These are phyloP conservation scores for Urocolius indicus DNA, from an alignment of 2,113 vertebrate genomes.

Conservation along the genomic window DNA sequence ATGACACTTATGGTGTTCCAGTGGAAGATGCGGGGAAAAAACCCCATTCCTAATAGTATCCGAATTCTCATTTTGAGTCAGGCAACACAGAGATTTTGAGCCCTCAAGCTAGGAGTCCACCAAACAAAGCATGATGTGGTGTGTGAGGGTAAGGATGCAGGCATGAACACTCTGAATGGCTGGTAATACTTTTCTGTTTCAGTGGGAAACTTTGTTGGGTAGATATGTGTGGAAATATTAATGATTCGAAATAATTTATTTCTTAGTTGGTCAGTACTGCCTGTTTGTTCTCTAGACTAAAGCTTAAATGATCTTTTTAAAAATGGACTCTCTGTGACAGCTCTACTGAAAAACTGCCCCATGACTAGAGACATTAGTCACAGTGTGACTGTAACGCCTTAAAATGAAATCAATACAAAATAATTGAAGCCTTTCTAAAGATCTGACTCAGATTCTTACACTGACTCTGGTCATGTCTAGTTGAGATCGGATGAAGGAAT, in stretches of 20 bases:
- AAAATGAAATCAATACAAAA: conserved; percentile 39
- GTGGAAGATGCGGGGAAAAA: not conserved
- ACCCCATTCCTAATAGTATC: not conserved
- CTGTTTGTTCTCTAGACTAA: not conserved
- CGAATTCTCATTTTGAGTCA: not conserved
- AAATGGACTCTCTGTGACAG: conserved; percentile 5
- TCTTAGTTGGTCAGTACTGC: not conserved
- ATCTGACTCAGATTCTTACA: conserved; percentile 12
- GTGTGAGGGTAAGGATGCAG: not conserved
- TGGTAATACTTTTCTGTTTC: not conserved
- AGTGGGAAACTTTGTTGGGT: not conserved
- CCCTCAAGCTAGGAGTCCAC: not conserved
- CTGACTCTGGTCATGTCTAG: not conserved
- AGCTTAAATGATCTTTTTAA: not conserved
- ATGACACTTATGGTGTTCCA: not conserved
- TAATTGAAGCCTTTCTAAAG: conserved; percentile 46
- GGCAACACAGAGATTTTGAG: not conserved
- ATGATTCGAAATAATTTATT: too few relatives aligned
- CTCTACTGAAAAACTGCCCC: not conserved
- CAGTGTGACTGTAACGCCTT: not conserved
- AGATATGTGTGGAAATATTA: not conserved
- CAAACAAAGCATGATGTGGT: not conserved
- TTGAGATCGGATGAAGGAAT: conserved; percentile 2
- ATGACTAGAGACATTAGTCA: conserved; percentile 27
- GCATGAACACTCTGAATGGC: not conserved